phyloP scores from a whole-genome alignment of 2,888 invertebrate genomes.

The Eupithecia pulchellata region DNA sequence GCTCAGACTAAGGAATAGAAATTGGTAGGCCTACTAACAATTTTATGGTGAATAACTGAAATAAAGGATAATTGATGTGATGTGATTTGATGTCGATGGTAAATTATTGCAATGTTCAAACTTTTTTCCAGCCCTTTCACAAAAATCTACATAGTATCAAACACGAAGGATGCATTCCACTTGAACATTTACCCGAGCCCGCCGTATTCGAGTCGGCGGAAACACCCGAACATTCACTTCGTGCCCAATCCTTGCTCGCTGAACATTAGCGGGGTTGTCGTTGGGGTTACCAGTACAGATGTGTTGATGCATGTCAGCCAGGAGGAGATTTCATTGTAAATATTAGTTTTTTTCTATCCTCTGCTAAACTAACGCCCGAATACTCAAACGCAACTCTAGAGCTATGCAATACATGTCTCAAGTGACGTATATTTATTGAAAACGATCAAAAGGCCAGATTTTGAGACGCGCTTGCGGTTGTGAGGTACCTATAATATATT shows the following conservation, averaged over 20 bases:
- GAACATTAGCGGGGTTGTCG: conserved; percentile 89
- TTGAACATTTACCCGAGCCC: conserved; percentile 94
- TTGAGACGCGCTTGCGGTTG: too few relatives aligned
- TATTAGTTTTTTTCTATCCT: background rate
- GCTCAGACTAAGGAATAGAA: too few relatives aligned
- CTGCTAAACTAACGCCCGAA: background rate
- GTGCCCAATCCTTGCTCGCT: conserved; percentile 93
- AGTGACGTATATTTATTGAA: too few relatives aligned
- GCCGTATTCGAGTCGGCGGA: conserved; percentile 86
- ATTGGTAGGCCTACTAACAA: too few relatives aligned
- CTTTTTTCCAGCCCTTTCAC: conserved; percentile 84
- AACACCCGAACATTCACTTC: conserved; percentile 87
- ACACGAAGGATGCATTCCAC: conserved; percentile 91
- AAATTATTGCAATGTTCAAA: background rate
- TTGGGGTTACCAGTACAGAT: conserved; percentile 94
- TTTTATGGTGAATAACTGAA: too few relatives aligned
- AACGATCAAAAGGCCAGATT: too few relatives aligned
- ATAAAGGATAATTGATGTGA: too few relatives aligned
- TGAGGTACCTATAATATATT: too few relatives aligned
- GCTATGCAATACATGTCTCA: too few relatives aligned
- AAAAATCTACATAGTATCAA: conserved; percentile 91
- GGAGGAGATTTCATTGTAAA: conserved; percentile 90
- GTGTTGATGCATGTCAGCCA: conserved; percentile 92
- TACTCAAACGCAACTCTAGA: too few relatives aligned
- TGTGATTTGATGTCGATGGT: too few relatives aligned